phyloP scores from a whole-genome alignment of 2,113 vertebrate genomes.

The Xiphias gladius region DNA sequence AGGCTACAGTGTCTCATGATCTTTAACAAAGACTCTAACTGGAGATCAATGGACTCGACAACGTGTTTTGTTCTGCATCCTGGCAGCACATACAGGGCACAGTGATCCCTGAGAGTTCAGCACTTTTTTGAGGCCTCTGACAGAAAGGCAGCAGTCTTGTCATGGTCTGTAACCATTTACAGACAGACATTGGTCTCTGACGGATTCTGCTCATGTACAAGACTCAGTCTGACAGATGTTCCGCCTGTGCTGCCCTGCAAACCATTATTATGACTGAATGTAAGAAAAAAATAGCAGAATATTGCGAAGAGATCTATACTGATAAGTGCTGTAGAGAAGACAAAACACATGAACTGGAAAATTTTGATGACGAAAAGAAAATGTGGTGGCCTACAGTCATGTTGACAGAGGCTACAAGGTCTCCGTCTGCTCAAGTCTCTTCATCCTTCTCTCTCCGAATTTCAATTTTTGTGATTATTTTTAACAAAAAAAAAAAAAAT shows the following conservation, averaged over 20 bases:
- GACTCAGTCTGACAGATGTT: slow-evolving; percentile 50
- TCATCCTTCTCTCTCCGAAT: neutral
- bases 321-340: neutral
- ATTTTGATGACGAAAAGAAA: slow-evolving; percentile 9
- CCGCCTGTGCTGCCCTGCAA: neutral
- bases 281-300: slow-evolving; percentile 2
- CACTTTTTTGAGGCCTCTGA: slow-evolving; percentile 64
- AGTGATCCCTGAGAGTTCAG: slow-evolving; percentile 56
- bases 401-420: slow-evolving; percentile 7
- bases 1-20: slow-evolving; percentile 39
- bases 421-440: neutral
- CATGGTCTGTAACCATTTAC: slow-evolving; percentile 67
- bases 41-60: slow-evolving; percentile 48
- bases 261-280: slow-evolving; percentile 12
- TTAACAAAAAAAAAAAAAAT: neutral
- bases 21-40: slow-evolving; percentile 37
- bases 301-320: neutral
- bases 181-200: slow-evolving; percentile 57
- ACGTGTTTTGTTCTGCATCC: slow-evolving; percentile 38
- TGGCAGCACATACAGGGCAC: slow-evolving; percentile 53
- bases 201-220: slow-evolving; percentile 52
- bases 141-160: slow-evolving; percentile 64
- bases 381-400: slow-evolving; percentile 3
- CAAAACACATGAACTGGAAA: slow-evolving; percentile 12
- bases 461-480: slow-evolving; percentile 2